Conservation (phyloP, 1,140 invertebrate genomes). For the Macrotrachela quadricornifera region DNA sequence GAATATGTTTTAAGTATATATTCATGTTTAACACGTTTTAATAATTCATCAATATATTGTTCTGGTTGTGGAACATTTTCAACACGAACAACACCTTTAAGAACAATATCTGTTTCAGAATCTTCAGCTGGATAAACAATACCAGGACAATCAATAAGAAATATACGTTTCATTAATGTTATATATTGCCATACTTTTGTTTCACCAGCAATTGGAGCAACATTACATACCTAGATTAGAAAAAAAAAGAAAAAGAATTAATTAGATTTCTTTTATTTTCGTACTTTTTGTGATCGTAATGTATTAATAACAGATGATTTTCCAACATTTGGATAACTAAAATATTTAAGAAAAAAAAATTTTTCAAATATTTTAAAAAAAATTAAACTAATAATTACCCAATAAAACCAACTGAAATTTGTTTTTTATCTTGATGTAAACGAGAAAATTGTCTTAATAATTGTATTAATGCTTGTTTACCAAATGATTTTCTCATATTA, state of each 20-base stretch:
- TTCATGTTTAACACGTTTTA: conserved; percentile 65
- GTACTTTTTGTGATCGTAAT: conserved; percentile 66
- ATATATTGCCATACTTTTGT: conserved; percentile 93
- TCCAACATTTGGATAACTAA: conserved; percentile 93
- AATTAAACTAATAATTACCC: conserved; percentile 21
- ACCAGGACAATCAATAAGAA: conserved; percentile 94
- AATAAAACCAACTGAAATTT: conserved; percentile 95
- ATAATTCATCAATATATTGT: conserved; percentile 66
- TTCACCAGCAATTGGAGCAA: conserved; percentile 93
- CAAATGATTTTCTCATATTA: conserved; percentile 88
- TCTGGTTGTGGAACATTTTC: conserved; percentile 81
- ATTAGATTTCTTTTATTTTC: background rate
- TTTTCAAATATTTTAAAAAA: too few relatives aligned
- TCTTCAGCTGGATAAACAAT: conserved; percentile 59
- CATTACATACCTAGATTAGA: conserved; percentile 65
- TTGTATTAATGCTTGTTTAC: conserved; percentile 90
- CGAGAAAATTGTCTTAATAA: conserved; percentile 67
- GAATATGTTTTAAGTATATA: conserved; percentile 79
- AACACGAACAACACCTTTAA: conserved; percentile 58
- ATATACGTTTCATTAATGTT: conserved; percentile 86
- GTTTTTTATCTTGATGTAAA: conserved; percentile 76
- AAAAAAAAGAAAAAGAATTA: conserved; percentile 13
- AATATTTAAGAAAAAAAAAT: conserved; percentile 50
- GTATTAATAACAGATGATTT: conserved; percentile 98
- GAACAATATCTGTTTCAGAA: conserved; percentile 72